Base-by-base conservation (phyloP, 2,797 vertebrate genomes). In the Esox lucius region DNA sequence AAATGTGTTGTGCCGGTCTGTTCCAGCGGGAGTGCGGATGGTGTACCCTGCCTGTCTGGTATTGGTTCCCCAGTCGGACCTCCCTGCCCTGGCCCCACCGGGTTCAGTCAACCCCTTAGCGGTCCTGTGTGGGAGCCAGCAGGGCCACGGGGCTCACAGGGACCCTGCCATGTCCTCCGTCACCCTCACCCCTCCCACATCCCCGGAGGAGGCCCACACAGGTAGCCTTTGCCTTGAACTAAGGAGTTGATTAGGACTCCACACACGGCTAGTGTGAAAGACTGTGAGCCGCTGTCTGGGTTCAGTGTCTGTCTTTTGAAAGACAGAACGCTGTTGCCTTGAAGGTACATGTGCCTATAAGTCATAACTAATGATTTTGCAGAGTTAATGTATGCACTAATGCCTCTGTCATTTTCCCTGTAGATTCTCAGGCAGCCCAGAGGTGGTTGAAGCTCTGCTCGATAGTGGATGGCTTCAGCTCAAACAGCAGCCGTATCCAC, bases 81-180 rank as follows among this genome's bases (percentile, higher is more conserved):
- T 98, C 87, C 95, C 96, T 59, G 80, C 91, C 69, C 90, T 94
- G 81, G 95, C 90, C 75, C 88, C 95, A 39, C 93, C 93, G 86
- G 95, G 95, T 77, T 91, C 95, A 51, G 91, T 94, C 80, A 96
- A 96, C 88, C 94, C 94, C 91, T 95, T 95, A 85, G 90, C 94
- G 90, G 91, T 93, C 89, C 93, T 95, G 91, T 93, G 95, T 90
- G 94, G 95, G 87, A 93, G 91, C 90, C 96, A 96, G 89, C 96
- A 96, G 94, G 96, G 96, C 92, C 96, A 95, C 93, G 90, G 94
- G 87, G 91, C 95, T 84, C 93, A 95, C 80, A 94, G 96, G 92
- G 96, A 98, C 83, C 95, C 96, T 80, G 95, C 96, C 90, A 97
- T 98, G 93, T 98, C 96, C 82, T 98, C 96, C 0, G 95, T 98